Evolutionary conservation across 1,140 invertebrate species (phyloP), one percentile per base, ranked within the genome.

Genomic region (Tetragnatha versicolor): DNA sequence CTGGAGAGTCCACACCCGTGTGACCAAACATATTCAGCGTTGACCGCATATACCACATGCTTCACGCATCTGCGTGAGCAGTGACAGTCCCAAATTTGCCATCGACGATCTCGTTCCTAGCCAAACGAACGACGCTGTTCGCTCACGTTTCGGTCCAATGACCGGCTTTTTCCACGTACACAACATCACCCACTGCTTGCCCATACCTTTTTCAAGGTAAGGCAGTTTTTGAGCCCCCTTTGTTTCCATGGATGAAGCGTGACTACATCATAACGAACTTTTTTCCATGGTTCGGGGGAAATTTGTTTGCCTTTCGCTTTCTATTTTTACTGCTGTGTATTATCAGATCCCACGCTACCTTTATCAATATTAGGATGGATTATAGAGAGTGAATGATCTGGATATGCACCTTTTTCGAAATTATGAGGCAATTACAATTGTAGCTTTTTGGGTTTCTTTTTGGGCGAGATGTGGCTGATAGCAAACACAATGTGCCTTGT

Each of bases 181-280:
- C 55, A 35, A 53, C 68, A 70, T 53, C 68, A 70, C 31, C 68
- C 68, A 31, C 49, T 39, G 22, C 68, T 39, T 37, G 27, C 27
- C 49, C 12, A 33, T 33, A 70, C 53, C 17, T 69, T 65, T n/a
- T 55, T 70, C 68, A 70, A 70, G 68, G 68, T 70, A 49, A 70
- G 68, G 68, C 68, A 70, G 27, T 70, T 55, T 53, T 39, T 27
- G n/a, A 27, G 33, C 22, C 20, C 22, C 61, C 42, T 39, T 27
- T 29, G 17, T 42, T n/a, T 14, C 55, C 12, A n/a, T n/a, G n/a
- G n/a, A n/a, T n/a, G n/a, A n/a, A n/a, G n/a, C n/a, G n/a, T n/a
- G n/a, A n/a, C n/a, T n/a, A n/a, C n/a, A 45, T 45, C 17, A 47
- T 47, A 47, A 47, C 42, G 42, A 47, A 47, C 42, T 47, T 47